phyloP scores from a whole-genome alignment of 2,888 invertebrate genomes.

The Stenodera caucasica region DNA sequence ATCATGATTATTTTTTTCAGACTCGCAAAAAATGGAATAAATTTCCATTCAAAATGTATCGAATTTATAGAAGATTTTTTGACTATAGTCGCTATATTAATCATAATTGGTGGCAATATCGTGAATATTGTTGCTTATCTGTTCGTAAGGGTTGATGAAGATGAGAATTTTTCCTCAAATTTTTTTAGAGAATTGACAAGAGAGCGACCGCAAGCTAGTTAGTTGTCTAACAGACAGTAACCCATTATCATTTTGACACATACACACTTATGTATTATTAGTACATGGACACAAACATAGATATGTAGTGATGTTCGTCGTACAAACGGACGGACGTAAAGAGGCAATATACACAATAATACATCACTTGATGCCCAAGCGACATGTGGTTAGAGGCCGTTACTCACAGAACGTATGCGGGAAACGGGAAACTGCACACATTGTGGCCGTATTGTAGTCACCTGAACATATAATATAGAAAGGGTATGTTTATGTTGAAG shows the following conservation, averaged over 20 bases:
- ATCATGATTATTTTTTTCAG: too few relatives aligned
- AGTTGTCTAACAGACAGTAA: constrained; percentile 26
- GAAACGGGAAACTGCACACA: constrained; percentile 28
- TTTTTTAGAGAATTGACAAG: neutral
- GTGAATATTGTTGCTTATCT: too few relatives aligned
- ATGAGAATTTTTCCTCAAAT: neutral
- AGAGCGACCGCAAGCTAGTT: constrained; percentile 23
- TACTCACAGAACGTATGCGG: constrained; percentile 30
- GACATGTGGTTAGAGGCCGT: constrained; percentile 32
- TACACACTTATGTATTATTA: constrained; percentile 4
- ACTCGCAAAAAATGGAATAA: too few relatives aligned
- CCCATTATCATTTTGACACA: constrained; percentile 27
- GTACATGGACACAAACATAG: neutral
- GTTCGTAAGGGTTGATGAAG: neutral
- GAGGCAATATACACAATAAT: constrained; percentile 32
- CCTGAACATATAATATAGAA: constrained; percentile 22
- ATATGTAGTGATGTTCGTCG: constrained; percentile 15
- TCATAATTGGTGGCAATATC: too few relatives aligned
- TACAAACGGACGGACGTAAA: constrained; percentile 28
- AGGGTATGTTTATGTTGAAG: neutral
- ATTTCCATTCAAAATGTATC: too few relatives aligned
- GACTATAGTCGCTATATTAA: too few relatives aligned
- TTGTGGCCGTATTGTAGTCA: constrained; percentile 34
- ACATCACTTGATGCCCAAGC: constrained; percentile 30
- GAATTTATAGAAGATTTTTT: too few relatives aligned